Evolutionary conservation across 2,888 invertebrate species (phyloP).

Genomic region (Nipponacmea schrenckii): DNA sequence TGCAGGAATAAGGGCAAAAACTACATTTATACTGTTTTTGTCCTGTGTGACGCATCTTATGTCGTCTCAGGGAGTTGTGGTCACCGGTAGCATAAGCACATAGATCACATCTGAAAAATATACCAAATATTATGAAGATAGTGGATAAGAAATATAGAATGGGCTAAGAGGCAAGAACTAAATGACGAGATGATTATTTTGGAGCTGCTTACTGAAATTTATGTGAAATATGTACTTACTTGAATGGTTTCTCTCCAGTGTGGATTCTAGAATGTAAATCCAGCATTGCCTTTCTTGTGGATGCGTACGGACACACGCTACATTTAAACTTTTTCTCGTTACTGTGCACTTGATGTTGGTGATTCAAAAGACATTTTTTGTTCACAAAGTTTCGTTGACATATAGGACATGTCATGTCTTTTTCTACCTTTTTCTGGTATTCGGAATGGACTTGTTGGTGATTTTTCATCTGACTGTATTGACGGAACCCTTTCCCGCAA

Average conservation of each 20-base stretch:
- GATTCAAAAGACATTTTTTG: constrained; percentile 67
- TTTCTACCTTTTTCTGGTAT: constrained; percentile 13
- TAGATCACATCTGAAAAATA: constrained; percentile 73
- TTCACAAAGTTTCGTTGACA: constrained; percentile 75
- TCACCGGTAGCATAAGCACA: constrained; percentile 82
- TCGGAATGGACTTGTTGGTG: constrained; percentile 71
- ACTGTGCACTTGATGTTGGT: constrained; percentile 73
- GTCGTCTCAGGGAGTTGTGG: constrained; percentile 84
- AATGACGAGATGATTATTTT: too few relatives aligned
- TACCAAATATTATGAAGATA: background rate
- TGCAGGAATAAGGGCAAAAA: constrained; percentile 82
- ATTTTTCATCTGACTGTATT: constrained; percentile 81
- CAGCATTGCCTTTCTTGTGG: constrained; percentile 76
- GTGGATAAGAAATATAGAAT: background rate
- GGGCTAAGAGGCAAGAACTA: too few relatives aligned
- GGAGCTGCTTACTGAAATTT: too few relatives aligned
- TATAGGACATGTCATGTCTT: background rate
- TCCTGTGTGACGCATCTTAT: constrained; percentile 81
- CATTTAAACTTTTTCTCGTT: constrained; percentile 77
- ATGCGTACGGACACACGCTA: constrained; percentile 76
- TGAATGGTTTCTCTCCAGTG: constrained; percentile 82
- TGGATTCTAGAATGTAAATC: constrained; percentile 78
- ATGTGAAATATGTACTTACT: constrained; percentile 44
- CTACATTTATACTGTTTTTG: constrained; percentile 82
- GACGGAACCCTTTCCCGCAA: constrained; percentile 84